Base-by-base conservation (phyloP, 2,888 invertebrate genomes). In the Phanerotoma sp. region DNA sequence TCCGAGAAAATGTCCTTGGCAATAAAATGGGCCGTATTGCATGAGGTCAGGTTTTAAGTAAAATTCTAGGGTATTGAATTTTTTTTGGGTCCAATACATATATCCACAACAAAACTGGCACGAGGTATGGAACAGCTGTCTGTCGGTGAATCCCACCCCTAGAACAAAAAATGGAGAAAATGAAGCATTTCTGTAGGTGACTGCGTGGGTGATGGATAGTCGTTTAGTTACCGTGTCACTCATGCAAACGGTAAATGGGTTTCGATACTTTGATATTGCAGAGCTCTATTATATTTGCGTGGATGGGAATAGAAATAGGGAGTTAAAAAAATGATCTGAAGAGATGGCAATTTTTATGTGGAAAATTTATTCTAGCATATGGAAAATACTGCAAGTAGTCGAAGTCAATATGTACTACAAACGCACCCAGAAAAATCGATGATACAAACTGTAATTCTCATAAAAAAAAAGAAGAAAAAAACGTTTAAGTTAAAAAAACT, bases 121-220 rank as follows among this genome's bases (percentile, higher is more conserved):
- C 13, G 50, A 25, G 32, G 21, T 20, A 28, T 22, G 50, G 40
- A 20, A 37, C 28, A 22, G 22, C 22, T 42, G 41, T 25, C 42
- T 42, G 33, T 42, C 44, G 51, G n/a, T 51, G 35, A n/a, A 33
- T 35, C 35, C 28, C 21, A 37, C 22, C 21, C 47, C 13, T 47
- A 13, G n/a, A n/a, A n/a, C 28, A 10, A 28, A 25, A 47, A 37
- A 22, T 11, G 37, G 18, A 25, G 38, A 48, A 30, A 48, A 48
- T 35, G 35, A 22, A 37, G 15, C 25, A 38, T 38, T 38, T 37
- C 16, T 16, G 25, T 58, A 55, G 37, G 46, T 55, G 60, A 64
- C 64, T 62, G 65, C 63, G 67, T 70, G 73, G 74, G 73, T 75
- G 75, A 75, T 75, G 71, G 74, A 75, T 75, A 69, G 72, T 70